Evolutionary conservation across 2,113 vertebrate species (phyloP).

Genomic region (human (Homo sapiens)): DNA sequence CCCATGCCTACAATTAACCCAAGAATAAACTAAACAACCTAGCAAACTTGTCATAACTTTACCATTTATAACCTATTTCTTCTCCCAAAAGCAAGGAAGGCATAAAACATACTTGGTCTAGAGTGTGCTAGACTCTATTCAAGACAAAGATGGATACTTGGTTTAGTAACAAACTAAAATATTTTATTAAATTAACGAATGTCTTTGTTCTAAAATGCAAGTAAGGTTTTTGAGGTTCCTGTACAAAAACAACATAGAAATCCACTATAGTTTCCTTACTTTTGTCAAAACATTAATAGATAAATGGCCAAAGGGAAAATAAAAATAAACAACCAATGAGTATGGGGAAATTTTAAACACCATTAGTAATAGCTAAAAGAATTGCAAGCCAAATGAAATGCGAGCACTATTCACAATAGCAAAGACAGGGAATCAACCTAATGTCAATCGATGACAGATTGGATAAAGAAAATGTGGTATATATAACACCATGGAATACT

Average conservation of each 20-base stretch:
- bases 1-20: neutral
- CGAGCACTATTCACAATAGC: no score
- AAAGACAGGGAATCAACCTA: no score
- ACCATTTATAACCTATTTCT: neutral
- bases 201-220: neutral
- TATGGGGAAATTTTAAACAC: neutral
- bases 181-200: neutral
- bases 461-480: no score
- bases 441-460: no score
- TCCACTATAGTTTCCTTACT: neutral
- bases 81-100: neutral
- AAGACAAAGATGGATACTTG: neutral
- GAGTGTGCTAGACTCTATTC: neutral
- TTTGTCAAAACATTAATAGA: neutral
- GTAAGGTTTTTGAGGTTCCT: neutral
- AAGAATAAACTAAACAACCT: neutral
- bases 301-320: neutral
- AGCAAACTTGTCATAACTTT: neutral
- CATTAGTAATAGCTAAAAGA: conserved; percentile 1
- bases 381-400: neutral
- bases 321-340: neutral
- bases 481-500: no score
- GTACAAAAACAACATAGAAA: neutral
- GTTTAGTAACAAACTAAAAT: neutral
- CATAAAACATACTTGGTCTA: neutral